Conservation (phyloP, 37 sponge, comb jelly and placozoan genomes). For the Ianthella basta region DNA sequence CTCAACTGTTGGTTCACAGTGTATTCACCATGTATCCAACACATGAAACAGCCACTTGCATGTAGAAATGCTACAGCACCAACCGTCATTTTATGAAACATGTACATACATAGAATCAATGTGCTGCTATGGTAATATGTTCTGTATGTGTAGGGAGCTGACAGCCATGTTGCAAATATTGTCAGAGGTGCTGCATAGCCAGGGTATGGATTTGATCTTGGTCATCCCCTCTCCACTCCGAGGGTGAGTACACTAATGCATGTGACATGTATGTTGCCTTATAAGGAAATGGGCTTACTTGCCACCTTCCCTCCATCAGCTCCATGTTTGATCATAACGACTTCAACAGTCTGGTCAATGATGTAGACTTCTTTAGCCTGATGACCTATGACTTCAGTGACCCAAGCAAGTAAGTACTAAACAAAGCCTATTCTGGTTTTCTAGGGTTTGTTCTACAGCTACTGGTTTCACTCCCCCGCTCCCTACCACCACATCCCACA, state of each 20-base stretch:
- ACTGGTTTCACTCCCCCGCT: too few relatives aligned
- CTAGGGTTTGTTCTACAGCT: background rate
- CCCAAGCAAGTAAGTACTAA: slow-evolving; percentile 62
- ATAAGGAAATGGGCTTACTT: too few relatives aligned
- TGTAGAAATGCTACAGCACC: background rate
- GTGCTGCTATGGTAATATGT: too few relatives aligned
- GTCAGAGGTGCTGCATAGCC: slow-evolving; percentile 47
- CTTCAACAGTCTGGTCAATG: slow-evolving; percentile 66
- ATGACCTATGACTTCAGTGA: slow-evolving; percentile 96
- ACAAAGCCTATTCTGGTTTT: background rate
- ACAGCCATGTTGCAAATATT: slow-evolving; percentile 47
- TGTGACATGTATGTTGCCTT: background rate
- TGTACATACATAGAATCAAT: background rate
- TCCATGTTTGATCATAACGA: slow-evolving; percentile 81
- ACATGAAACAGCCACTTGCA: background rate
- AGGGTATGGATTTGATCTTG: slow-evolving; percentile 59
- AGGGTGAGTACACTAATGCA: slow-evolving; percentile 51
- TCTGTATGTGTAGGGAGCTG: slow-evolving; percentile 63
- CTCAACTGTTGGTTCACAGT: background rate
- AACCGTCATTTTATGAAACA: too few relatives aligned
- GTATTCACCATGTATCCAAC: background rate
- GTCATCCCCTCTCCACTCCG: slow-evolving; percentile 78
- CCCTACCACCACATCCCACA: too few relatives aligned
- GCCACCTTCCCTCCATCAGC: background rate
- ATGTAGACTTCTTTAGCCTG: slow-evolving; percentile 90